phyloP scores from a whole-genome alignment of 1,140 invertebrate genomes.

The Microplitis mediator region DNA sequence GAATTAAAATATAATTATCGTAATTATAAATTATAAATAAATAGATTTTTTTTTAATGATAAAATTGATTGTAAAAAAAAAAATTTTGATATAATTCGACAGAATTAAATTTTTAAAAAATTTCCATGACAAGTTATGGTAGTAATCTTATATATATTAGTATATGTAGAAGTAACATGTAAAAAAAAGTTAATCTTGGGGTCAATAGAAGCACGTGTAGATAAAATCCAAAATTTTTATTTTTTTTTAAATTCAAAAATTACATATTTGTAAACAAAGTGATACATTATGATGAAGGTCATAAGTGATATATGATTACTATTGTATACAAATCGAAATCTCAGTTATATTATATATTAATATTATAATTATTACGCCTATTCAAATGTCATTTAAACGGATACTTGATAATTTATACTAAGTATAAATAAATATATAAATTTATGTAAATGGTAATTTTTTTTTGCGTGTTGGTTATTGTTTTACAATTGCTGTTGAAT shows the following conservation, averaged over 20 bases:
- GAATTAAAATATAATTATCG: no score
- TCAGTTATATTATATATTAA: neutral
- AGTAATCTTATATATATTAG: no score
- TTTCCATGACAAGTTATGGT: neutral
- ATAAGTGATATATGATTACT: neutral
- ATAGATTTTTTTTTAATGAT: no score
- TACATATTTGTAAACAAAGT: slow-evolving; percentile 5
- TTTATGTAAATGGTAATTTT: neutral
- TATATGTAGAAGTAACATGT: no score
- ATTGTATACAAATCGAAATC: neutral
- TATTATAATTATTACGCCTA: neutral
- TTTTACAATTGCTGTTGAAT: neutral
- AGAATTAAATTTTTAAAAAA: neutral
- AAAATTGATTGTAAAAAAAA: no score
- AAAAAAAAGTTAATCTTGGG: neutral
- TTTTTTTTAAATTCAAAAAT: neutral
- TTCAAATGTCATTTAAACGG: neutral
- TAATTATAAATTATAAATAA: no score
- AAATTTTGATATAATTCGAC: no score
- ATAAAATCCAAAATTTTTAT: neutral
- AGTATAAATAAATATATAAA: neutral
- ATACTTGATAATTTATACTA: neutral
- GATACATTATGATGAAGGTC: slow-evolving; percentile 9
- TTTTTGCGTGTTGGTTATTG: neutral
- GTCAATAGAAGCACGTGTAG: neutral